phyloP scores from a whole-genome alignment of 2,888 invertebrate species.

The Tinea semifulvella region DNA sequence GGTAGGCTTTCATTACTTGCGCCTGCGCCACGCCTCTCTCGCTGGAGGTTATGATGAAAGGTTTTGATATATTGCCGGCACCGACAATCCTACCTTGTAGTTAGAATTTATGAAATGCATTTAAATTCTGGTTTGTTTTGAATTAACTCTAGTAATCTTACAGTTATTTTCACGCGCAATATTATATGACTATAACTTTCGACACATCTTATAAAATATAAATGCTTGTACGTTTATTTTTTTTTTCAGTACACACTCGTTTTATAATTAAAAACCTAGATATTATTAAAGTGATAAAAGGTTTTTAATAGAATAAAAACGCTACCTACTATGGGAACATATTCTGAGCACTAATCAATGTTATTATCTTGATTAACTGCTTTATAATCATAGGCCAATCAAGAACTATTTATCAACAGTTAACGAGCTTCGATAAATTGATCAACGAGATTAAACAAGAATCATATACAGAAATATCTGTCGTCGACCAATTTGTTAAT shows the following conservation, averaged over 20 bases:
- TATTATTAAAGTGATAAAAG: slow-evolving; percentile 3
- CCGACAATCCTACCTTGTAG: slow-evolving; percentile 4
- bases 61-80: slow-evolving; percentile 13
- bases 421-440: slow-evolving; percentile 57
- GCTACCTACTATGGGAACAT: slow-evolving; percentile 23
- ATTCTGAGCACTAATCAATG: slow-evolving; percentile 43
- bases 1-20: slow-evolving; percentile 40
- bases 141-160: not conserved
- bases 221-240: not conserved
- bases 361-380: slow-evolving; percentile 46
- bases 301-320: slow-evolving; percentile 20
- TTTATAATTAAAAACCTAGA: slow-evolving; percentile 10
- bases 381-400: slow-evolving; percentile 52
- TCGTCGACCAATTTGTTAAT: slow-evolving; percentile 50
- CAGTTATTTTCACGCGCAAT: not conserved
- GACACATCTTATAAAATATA: not conserved
- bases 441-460: slow-evolving; percentile 50
- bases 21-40: slow-evolving; percentile 9
- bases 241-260: not conserved
- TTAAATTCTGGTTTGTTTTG: slow-evolving; percentile 2
- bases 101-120: slow-evolving; percentile 10
- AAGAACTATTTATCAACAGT: slow-evolving; percentile 46
- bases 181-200: too few species aligned
- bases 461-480: slow-evolving; percentile 52
- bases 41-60: slow-evolving; percentile 14